phyloP scores from a whole-genome alignment of 2,888 invertebrate species.

The Agrotis clavis region DNA sequence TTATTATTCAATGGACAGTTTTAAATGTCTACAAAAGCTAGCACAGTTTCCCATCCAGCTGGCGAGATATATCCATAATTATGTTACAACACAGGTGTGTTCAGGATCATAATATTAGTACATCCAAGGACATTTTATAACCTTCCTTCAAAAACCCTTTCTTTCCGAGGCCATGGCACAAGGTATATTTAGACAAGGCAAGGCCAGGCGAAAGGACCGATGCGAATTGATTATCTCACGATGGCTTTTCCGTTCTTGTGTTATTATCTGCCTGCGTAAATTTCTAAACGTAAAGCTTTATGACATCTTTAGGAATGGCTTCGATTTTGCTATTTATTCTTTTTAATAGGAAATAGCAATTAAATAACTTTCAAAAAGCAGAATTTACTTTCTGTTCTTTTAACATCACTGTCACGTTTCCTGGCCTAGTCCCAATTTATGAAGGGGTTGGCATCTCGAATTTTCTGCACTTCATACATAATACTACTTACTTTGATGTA shows the following conservation, averaged over 20 bases:
- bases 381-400: neutral
- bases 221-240: constrained; percentile 28
- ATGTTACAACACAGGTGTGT: constrained; percentile 12
- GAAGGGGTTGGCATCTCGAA: neutral
- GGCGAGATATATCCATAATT: constrained; percentile 1
- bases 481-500: neutral
- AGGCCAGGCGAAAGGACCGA: constrained; percentile 13
- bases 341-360: neutral
- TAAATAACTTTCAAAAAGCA: neutral
- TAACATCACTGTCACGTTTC: neutral
- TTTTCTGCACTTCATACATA: neutral
- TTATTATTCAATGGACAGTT: neutral
- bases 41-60: neutral
- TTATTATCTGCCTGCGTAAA: neutral
- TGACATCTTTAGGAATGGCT: neutral
- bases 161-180: constrained; percentile 25
- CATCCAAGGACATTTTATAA: constrained; percentile 22
- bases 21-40: neutral
- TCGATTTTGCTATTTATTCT: neutral
- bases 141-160: constrained; percentile 34
- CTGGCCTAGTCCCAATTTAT: neutral
- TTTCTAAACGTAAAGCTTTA: neutral
- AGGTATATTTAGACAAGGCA: constrained; percentile 39
- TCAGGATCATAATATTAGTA: constrained; percentile 24
- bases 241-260: constrained; percentile 2